Evolutionary conservation across 2,113 vertebrate species (phyloP), one percentile per base, ranked within the genome.

Genomic region (Platysternon megacephalum): DNA sequence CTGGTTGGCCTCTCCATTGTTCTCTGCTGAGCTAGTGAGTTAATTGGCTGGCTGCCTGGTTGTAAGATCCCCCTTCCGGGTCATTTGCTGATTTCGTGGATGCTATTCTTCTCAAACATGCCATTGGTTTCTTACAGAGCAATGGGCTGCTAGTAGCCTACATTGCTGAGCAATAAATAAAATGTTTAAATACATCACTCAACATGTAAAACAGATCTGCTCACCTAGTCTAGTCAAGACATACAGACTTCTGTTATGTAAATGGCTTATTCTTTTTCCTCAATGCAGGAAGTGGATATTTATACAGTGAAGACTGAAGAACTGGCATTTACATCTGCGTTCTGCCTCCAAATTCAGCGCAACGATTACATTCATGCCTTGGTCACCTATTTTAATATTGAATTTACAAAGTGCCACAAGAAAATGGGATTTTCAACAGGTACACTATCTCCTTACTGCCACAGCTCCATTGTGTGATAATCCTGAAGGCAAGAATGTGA

Each of bases 371-470:
- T 99, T 95, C 99, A 99, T 1, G 99, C 99, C 29, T 97, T 99
- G 94, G 99, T 99, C 97, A 99, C 99, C 91, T 99, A 99, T 97
- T 99, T 99, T 98, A 99, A 99, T 98, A 99, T 99, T 2, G 99
- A 99, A 97, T 99, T 99, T 98, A 99, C 99, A 0, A 99, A 99
- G 98, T 99, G 99, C 98, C 99, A 99, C 97, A 99, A 99, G 93
- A 99, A 99, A 95, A 99, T 99, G 11, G 99, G 99, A 29, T 99
- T 99, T 98, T 99, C 99, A 91, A 99, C 99, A 97, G 99, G 99
- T 99, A 97, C 51, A 65, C 14, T 52, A 28, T 21, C 46, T 87
- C 0, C 68, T 3, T 51, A 26, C 10, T 42, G 48, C 87, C 79
- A 68, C 0, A n/a, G 87, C 86, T 91, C 56, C 79, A 0, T 86